These are phyloP conservation scores for Euphysa ruthae DNA, from an alignment of 30 jellyfish, hydroid and myxozoan species.

Conservation along the genomic window DNA sequence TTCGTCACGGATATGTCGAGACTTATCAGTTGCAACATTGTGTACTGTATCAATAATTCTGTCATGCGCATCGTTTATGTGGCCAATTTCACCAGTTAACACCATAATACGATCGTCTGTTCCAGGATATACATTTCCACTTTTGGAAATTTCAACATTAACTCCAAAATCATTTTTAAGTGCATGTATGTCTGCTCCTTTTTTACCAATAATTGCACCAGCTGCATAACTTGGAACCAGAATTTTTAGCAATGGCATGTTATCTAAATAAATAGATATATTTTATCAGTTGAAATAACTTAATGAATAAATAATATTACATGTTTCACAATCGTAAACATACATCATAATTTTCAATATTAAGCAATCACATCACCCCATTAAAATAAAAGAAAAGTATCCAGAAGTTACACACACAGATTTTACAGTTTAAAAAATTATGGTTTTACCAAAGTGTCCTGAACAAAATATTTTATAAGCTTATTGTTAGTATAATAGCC, in stretches of 20 bases:
- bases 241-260: conserved; percentile 69
- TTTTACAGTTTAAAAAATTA: too few species aligned
- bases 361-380: too few species aligned
- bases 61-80: conserved; percentile 75
- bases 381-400: too few species aligned
- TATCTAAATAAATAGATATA: conserved; percentile 34
- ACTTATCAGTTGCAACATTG: conserved; percentile 53
- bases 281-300: too few species aligned
- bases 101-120: conserved; percentile 84
- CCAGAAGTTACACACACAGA: too few species aligned
- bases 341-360: too few species aligned
- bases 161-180: conserved; percentile 87
- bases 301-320: too few species aligned
- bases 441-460: too few species aligned
- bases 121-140: conserved; percentile 86
- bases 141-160: conserved; percentile 73
- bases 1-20: conserved; percentile 44
- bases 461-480: too few species aligned
- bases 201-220: conserved; percentile 95
- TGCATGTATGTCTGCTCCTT: conserved; percentile 75
- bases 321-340: too few species aligned
- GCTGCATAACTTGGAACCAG: conserved; percentile 96
- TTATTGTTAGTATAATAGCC: too few species aligned
- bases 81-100: conserved; percentile 85
- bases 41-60: conserved; percentile 87